These are phyloP conservation scores for Sphinx pinastri DNA, from an alignment of 2,888 invertebrate genomes.

Conservation along the genomic window DNA sequence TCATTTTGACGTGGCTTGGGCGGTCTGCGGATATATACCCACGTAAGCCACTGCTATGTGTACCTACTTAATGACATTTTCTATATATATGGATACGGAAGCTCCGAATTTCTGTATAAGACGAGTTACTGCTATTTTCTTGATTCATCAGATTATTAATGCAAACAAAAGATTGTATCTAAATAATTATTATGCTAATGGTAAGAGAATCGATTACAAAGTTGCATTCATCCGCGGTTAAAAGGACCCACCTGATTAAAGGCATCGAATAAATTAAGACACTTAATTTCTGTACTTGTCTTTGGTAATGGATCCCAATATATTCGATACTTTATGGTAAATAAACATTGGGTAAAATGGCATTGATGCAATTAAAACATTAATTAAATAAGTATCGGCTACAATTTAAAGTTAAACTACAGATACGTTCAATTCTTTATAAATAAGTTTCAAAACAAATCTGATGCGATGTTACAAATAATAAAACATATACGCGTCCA, in stretches of 20 bases:
- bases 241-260: background rate
- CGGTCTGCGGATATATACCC: constrained; percentile 58
- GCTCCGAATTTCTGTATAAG: background rate
- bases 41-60: constrained; percentile 40
- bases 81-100: constrained; percentile 4
- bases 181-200: constrained; percentile 2
- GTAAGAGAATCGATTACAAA: constrained; percentile 19
- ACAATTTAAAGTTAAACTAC: too few relatives aligned
- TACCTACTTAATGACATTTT: constrained; percentile 58
- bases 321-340: background rate
- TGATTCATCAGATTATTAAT: background rate
- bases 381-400: too few relatives aligned
- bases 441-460: constrained; percentile 55
- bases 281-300: constrained; percentile 14
- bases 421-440: background rate
- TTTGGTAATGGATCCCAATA: constrained; percentile 5
- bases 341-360: constrained; percentile 1
- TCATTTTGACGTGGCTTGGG: constrained; percentile 67
- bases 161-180: background rate
- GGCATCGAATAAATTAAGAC: constrained; percentile 34
- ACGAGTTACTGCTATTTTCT: background rate
- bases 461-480: constrained; percentile 68
- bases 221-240: constrained; percentile 27
- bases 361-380: too few relatives aligned
- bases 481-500: constrained; percentile 69